Conservation (phyloP, 2,113 vertebrate species). For the Datnioides undecimradiatus region DNA sequence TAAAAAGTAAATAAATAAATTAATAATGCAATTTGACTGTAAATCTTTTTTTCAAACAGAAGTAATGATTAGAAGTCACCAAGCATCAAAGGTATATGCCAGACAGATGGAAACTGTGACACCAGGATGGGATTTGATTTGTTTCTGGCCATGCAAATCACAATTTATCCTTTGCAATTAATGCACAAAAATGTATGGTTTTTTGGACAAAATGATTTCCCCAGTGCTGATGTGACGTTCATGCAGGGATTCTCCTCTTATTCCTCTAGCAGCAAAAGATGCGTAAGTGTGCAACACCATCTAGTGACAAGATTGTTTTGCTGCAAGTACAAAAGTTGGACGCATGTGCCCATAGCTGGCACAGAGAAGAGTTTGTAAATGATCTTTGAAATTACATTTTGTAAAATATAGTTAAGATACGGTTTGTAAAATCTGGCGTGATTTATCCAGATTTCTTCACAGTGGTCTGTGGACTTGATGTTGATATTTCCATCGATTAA, state of each 20-base stretch:
- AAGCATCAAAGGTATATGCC: background rate
- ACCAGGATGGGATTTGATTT: too few species aligned
- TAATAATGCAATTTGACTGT: background rate
- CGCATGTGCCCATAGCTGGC: fast-evolving
- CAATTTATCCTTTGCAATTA: background rate
- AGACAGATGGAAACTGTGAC: background rate
- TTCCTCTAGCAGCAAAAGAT: background rate
- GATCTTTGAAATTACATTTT: background rate
- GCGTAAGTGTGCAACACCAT: conserved; percentile 33
- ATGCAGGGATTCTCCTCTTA: background rate
- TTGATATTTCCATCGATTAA: background rate
- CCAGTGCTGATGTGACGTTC: background rate
- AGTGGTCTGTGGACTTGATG: background rate
- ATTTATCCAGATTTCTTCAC: background rate
- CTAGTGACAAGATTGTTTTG: conserved; percentile 63
- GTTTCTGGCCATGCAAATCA: background rate
- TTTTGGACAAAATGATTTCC: background rate
- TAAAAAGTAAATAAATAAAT: background rate
- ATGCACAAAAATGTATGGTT: background rate
- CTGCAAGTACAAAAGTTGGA: background rate
- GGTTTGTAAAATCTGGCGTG: background rate
- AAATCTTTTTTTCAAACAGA: background rate
- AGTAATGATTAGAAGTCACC: background rate
- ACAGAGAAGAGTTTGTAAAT: background rate
- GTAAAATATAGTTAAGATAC: background rate